phyloP scores from a whole-genome alignment of 2,888 invertebrate genomes.

The Gonocerus acuteangulatus region DNA sequence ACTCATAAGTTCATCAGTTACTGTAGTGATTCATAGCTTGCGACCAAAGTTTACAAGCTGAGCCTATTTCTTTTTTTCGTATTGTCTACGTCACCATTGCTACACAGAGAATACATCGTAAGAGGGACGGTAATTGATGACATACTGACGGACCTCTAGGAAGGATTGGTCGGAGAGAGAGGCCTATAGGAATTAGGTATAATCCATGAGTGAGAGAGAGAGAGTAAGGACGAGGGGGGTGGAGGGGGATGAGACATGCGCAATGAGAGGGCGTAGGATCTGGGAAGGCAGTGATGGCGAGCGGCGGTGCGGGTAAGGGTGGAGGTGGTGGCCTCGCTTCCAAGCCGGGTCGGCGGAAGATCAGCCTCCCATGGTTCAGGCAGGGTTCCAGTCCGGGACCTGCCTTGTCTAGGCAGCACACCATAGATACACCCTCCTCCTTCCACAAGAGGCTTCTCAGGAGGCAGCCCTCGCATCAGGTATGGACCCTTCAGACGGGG shows the following conservation, averaged over 20 bases:
- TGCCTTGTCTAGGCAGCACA: constrained; percentile 73
- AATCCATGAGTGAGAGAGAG: background rate
- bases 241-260: constrained; percentile 24
- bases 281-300: constrained; percentile 30
- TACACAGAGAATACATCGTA: too few species aligned
- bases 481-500: constrained; percentile 2
- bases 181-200: too few species aligned
- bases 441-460: constrained; percentile 69
- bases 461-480: constrained; percentile 50
- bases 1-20: too few species aligned
- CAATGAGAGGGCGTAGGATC: constrained; percentile 37
- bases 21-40: too few species aligned
- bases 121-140: too few species aligned
- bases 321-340: constrained; percentile 25
- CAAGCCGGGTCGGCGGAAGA: constrained; percentile 59
- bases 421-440: constrained; percentile 81
- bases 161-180: too few species aligned
- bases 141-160: too few species aligned
- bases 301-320: constrained; percentile 38
- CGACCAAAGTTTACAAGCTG: too few species aligned
- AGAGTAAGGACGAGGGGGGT: constrained; percentile 37
- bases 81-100: background rate
- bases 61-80: too few species aligned
- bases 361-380: constrained; percentile 83
- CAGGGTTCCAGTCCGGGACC: constrained; percentile 70